phyloP scores from a whole-genome alignment of 2,888 invertebrate genomes.

The Torymus tubicola region DNA sequence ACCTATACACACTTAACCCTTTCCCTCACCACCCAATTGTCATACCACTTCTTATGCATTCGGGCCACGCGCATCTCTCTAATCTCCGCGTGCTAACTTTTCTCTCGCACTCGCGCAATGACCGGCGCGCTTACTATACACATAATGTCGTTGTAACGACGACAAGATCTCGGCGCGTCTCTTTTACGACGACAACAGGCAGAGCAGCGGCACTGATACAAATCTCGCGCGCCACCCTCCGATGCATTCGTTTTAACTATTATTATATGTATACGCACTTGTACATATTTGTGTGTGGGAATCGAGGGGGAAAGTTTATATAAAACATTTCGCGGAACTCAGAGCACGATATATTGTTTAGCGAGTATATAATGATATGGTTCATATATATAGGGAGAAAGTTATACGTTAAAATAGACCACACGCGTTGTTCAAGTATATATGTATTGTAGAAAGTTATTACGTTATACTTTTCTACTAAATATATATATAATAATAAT shows the following conservation, averaged over 20 bases:
- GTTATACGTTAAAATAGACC: too few relatives aligned
- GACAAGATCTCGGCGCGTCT: conserved; percentile 46
- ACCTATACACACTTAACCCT: not conserved
- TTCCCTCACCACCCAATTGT: conserved; percentile 4
- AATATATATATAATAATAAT: too few relatives aligned
- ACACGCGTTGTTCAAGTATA: too few relatives aligned
- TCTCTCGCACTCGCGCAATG: conserved; percentile 28
- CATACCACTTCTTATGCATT: conserved; percentile 40
- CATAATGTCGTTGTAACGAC: too few relatives aligned
- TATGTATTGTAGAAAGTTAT: too few relatives aligned
- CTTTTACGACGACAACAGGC: conserved; percentile 39
- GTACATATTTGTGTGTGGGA: not conserved
- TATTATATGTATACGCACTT: conserved; percentile 68
- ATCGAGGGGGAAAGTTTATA: not conserved
- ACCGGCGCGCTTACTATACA: conserved; percentile 2
- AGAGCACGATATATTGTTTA: too few relatives aligned
- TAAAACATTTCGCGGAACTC: too few relatives aligned
- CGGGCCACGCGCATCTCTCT: conserved; percentile 1
- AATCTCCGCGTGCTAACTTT: conserved; percentile 25
- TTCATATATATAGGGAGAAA: too few relatives aligned
- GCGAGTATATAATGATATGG: too few relatives aligned
- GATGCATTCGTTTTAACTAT: conserved; percentile 73
- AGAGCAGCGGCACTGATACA: not conserved
- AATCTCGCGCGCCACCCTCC: conserved; percentile 41
- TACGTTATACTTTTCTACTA: too few relatives aligned